Evolutionary conservation across 2,113 vertebrate genomes (phyloP).

Genomic region (Gavia stellata): DNA sequence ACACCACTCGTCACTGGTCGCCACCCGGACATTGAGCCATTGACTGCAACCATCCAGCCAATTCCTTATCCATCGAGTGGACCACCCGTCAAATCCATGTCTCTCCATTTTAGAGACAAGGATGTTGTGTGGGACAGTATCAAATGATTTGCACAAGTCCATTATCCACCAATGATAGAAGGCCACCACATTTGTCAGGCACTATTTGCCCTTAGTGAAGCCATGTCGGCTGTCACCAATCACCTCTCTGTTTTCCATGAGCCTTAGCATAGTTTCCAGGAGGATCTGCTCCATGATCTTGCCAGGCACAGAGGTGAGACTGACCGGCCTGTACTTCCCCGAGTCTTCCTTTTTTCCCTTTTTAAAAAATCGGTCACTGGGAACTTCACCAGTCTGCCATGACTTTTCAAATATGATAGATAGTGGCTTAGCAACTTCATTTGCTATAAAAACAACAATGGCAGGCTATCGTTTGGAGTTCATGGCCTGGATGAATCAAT

Average conservation of each 20-base stretch:
- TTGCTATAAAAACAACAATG: neutral
- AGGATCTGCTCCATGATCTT: neutral
- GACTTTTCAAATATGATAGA: neutral
- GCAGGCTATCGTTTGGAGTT: neutral
- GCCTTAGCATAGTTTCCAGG: neutral
- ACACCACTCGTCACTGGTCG: neutral
- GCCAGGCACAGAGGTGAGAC: neutral
- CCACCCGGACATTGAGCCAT: no score
- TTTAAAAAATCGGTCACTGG: neutral
- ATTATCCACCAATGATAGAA: neutral
- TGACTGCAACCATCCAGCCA: neutral
- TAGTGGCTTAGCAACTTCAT: neutral
- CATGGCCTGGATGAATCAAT: neutral
- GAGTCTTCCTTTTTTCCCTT: neutral
- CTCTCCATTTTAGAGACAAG: neutral
- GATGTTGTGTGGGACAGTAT: neutral
- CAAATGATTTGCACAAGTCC: neutral
- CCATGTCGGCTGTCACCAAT: neutral
- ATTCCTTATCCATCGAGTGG: neutral
- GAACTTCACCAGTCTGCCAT: neutral
- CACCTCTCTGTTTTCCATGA: neutral
- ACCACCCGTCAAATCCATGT: neutral
- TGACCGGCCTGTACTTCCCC: neutral
- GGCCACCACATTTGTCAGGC: neutral
- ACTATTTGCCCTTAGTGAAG: neutral